phyloP scores from a whole-genome alignment of 2,888 invertebrate genomes.

The Baccha elongata region DNA sequence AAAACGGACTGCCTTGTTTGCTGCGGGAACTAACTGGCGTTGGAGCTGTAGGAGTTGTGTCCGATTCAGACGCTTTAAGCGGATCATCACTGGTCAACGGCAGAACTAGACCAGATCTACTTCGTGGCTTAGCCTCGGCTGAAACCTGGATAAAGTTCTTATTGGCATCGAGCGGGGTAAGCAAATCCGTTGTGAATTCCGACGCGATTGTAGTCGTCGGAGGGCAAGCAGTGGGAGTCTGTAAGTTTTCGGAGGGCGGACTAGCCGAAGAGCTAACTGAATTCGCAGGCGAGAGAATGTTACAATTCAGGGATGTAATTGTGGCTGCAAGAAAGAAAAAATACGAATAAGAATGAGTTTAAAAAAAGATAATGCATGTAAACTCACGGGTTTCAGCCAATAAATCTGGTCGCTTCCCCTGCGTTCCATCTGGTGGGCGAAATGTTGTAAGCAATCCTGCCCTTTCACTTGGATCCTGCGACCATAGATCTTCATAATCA shows the following conservation, averaged over 20 bases:
- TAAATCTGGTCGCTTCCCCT: conserved; percentile 84
- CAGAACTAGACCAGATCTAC: conserved; percentile 79
- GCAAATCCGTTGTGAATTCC: conserved; percentile 55
- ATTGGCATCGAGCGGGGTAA: conserved; percentile 74
- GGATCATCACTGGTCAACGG: conserved; percentile 77
- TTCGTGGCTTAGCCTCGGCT: conserved; percentile 78
- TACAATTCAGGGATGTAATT: conserved; percentile 84
- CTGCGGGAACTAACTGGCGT: conserved; percentile 79
- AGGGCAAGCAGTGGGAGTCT: conserved; percentile 61
- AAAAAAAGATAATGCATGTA: background rate
- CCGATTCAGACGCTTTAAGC: conserved; percentile 77
- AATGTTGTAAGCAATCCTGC: conserved; percentile 83
- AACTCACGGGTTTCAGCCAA: conserved; percentile 84
- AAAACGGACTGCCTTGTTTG: conserved; percentile 93
- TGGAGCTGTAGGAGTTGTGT: conserved; percentile 80
- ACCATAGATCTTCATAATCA: conserved; percentile 98
- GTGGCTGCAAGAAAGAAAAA: conserved; percentile 81
- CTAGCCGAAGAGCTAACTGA: conserved; percentile 77
- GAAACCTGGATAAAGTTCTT: conserved; percentile 79
- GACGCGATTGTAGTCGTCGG: conserved; percentile 43
- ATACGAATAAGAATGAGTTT: background rate
- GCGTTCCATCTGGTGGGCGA: conserved; percentile 79
- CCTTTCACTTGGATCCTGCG: conserved; percentile 85
- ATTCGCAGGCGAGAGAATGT: conserved; percentile 82
- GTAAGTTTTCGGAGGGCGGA: conserved; percentile 73